phyloP scores from a whole-genome alignment of 2,113 vertebrate species.

The Grammomys surdaster region DNA sequence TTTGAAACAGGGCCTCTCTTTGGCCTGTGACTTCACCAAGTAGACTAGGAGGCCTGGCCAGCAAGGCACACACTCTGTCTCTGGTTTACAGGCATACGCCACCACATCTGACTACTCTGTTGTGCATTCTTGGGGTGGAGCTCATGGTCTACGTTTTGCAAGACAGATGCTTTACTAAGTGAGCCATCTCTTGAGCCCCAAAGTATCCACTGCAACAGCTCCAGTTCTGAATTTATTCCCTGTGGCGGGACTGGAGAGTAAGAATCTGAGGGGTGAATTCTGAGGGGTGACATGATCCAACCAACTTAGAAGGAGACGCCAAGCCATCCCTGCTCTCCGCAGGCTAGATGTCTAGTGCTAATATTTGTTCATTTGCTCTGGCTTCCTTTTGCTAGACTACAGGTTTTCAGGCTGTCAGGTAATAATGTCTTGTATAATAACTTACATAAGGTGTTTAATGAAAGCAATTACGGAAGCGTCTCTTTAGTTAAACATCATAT shows the following conservation, averaged over 20 bases:
- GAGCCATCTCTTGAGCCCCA: neutral
- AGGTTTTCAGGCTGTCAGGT: conserved; percentile 65
- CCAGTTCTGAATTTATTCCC: neutral
- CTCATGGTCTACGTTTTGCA: neutral
- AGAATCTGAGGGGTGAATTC: neutral
- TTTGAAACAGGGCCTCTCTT: neutral
- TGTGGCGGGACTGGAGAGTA: neutral
- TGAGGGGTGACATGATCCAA: neutral
- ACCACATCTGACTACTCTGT: neutral
- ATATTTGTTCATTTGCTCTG: conserved; percentile 56
- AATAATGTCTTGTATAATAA: conserved; percentile 65
- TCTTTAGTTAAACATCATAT: conserved; percentile 66
- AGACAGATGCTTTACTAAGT: neutral
- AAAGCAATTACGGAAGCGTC: conserved; percentile 65
- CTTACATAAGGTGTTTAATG: conserved; percentile 63
- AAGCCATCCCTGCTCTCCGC: conserved; percentile 19
- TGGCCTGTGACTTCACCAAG: neutral
- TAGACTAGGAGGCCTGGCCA: neutral
- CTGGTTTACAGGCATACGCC: neutral
- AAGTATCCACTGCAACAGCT: neutral
- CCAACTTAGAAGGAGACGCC: neutral
- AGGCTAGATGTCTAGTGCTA: conserved; percentile 15
- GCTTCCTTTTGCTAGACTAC: conserved; percentile 47
- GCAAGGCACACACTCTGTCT: neutral
- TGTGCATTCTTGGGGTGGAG: neutral